These are phyloP conservation scores for Pinna nobilis DNA, from an alignment of 1,140 invertebrate species.

Conservation along the genomic window DNA sequence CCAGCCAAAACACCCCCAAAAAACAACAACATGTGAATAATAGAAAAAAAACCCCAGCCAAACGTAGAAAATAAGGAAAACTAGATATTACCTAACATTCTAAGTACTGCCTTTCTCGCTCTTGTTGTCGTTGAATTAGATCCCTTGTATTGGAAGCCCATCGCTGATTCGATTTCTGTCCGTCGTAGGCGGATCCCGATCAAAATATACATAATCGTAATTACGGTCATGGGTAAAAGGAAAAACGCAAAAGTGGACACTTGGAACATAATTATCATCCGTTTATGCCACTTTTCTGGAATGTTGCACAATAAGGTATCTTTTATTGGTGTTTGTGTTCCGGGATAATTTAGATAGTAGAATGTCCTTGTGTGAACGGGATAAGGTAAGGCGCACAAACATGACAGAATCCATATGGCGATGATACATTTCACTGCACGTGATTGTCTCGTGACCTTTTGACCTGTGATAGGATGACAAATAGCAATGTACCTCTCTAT, in stretches of 20 bases:
- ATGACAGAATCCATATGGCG: conserved; percentile 85
- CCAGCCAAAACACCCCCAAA: neutral
- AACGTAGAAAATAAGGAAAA: neutral
- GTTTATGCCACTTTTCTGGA: conserved; percentile 53
- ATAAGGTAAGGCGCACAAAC: conserved; percentile 85
- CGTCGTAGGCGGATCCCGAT: conserved; percentile 42
- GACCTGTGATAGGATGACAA: conserved; percentile 91
- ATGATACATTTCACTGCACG: conserved; percentile 88
- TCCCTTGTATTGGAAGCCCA: conserved; percentile 30
- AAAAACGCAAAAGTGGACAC: conserved; percentile 75
- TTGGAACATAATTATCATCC: conserved; percentile 69
- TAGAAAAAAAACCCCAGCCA: neutral
- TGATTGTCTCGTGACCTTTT: conserved; percentile 88
- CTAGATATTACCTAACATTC: conserved; percentile 69
- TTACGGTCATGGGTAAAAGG: conserved; percentile 73
- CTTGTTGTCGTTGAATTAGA: conserved; percentile 54
- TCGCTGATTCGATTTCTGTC: conserved; percentile 29
- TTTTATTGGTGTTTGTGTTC: conserved; percentile 1
- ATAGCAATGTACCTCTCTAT: conserved; percentile 96
- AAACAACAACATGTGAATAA: neutral
- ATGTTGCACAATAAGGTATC: conserved; percentile 71
- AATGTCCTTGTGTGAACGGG: conserved; percentile 66
- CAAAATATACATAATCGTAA: conserved; percentile 72
- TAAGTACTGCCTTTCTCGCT: conserved; percentile 68
- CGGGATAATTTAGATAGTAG: conserved; percentile 56